These are phyloP conservation scores for Melinopterus prodromus DNA, from an alignment of 2,888 invertebrate species.

Conservation along the genomic window DNA sequence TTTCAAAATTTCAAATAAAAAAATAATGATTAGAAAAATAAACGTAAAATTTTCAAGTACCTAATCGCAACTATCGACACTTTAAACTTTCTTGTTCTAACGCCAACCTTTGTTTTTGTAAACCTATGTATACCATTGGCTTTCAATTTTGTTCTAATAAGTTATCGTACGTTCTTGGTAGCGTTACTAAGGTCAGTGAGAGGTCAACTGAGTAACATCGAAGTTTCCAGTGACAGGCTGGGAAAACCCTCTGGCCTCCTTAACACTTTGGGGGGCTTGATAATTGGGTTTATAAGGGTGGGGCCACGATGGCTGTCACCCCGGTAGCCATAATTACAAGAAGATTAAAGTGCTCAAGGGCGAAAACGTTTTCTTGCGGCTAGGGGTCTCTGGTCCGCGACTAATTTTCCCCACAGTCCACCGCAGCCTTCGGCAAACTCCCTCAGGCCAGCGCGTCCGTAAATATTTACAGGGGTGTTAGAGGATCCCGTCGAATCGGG, in stretches of 20 bases:
- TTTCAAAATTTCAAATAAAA: too few species aligned
- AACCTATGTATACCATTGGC: too few species aligned
- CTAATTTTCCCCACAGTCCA: constrained; percentile 13
- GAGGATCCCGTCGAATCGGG: constrained; percentile 1
- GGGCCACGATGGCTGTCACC: constrained; percentile 23
- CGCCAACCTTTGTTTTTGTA: too few species aligned
- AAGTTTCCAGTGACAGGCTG: background rate
- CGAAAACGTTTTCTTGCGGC: constrained; percentile 24
- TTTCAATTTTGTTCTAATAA: too few species aligned
- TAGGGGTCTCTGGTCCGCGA: constrained; percentile 14
- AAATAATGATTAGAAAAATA: too few species aligned
- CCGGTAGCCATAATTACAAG: constrained; percentile 23
- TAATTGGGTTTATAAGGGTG: constrained; percentile 25
- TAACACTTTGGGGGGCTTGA: constrained; percentile 22
- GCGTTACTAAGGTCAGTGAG: background rate
- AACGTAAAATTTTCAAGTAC: too few species aligned
- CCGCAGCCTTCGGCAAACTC: background rate
- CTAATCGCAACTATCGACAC: too few species aligned
- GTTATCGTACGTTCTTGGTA: background rate
- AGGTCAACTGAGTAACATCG: background rate
- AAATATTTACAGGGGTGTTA: constrained; percentile 20
- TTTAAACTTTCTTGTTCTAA: too few species aligned
- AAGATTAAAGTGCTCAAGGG: constrained; percentile 27
- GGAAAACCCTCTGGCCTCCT: constrained; percentile 7
- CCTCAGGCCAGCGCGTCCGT: constrained; percentile 9